phyloP scores from a whole-genome alignment of 2,113 vertebrate genomes.

The Copsychus sechellarum region DNA sequence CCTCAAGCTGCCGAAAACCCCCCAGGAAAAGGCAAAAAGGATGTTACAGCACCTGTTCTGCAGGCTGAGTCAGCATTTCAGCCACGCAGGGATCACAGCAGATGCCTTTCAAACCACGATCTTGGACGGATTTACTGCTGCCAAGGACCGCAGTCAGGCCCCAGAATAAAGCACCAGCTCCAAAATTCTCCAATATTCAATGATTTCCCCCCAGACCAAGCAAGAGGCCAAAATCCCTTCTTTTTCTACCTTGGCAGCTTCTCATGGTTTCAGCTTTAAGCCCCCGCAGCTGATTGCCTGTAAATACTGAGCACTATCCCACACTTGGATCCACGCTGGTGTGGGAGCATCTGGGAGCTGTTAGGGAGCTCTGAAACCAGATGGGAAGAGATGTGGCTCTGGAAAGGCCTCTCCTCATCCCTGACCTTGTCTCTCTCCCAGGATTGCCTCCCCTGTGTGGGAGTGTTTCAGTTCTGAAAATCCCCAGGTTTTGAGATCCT shows the following conservation, averaged over 20 bases:
- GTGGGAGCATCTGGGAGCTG: too few relatives aligned
- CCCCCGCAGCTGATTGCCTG: too few relatives aligned
- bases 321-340: too few relatives aligned
- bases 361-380: too few relatives aligned
- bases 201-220: neutral
- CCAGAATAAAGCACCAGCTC: neutral
- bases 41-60: rapidly evolving
- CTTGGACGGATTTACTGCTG: neutral
- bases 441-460: too few relatives aligned
- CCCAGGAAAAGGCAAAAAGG: neutral
- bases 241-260: neutral
- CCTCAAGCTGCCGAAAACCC: rapidly evolving
- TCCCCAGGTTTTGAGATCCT: too few relatives aligned
- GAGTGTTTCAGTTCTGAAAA: too few relatives aligned
- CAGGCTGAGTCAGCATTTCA: rapidly evolving
- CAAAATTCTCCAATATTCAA: neutral
- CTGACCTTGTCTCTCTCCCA: too few relatives aligned
- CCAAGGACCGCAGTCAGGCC: neutral
- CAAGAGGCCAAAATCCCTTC: neutral
- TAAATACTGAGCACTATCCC: too few relatives aligned
- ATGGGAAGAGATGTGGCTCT: too few relatives aligned
- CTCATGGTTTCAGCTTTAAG: neutral
- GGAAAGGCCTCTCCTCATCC: too few relatives aligned
- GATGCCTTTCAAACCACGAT: rapidly evolving
- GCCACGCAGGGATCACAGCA: rapidly evolving